Percentiles rank a stretch among this genome's conserved stretches.
phyloP scores from a whole-genome alignment of 2,113 vertebrate species.

The Elachura formosa region DNA sequence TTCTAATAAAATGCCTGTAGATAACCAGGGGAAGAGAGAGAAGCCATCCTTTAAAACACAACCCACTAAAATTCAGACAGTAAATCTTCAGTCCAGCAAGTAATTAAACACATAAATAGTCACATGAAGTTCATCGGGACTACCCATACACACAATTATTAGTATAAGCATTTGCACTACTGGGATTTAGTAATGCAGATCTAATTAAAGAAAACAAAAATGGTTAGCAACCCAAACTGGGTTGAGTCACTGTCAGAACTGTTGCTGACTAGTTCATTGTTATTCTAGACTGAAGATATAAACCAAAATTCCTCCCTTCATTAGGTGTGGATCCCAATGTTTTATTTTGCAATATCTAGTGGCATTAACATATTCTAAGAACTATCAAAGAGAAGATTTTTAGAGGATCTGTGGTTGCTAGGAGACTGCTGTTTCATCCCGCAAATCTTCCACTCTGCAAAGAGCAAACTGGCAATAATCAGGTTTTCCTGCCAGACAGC shows the following conservation, averaged over 20 bases:
- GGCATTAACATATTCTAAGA: constrained; percentile 65
- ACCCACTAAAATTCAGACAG: background rate
- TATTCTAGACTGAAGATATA: background rate
- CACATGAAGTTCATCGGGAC: background rate
- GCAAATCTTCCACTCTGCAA: constrained; percentile 48
- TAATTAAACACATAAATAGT: constrained; percentile 52
- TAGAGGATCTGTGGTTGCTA: constrained; percentile 67
- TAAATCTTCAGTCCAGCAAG: constrained; percentile 15
- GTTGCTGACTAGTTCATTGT: background rate
- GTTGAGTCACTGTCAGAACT: background rate
- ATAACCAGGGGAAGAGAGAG: background rate
- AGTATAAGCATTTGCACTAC: background rate
- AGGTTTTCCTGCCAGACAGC: constrained; percentile 25
- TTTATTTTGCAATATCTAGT: constrained; percentile 45
- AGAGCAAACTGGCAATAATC: constrained; percentile 49
- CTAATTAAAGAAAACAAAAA: constrained; percentile 34
- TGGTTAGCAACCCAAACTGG: background rate
- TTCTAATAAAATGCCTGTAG: constrained; percentile 8
- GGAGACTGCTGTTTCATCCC: constrained; percentile 61
- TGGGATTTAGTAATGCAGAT: background rate
- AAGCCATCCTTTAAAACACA: background rate
- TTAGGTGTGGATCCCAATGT: background rate
- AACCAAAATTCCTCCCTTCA: constrained; percentile 12
- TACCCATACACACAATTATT: background rate
- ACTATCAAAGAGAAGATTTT: constrained; percentile 59